Conservation (phyloP, 2,888 invertebrate genomes). For the Epinotia nisella region DNA sequence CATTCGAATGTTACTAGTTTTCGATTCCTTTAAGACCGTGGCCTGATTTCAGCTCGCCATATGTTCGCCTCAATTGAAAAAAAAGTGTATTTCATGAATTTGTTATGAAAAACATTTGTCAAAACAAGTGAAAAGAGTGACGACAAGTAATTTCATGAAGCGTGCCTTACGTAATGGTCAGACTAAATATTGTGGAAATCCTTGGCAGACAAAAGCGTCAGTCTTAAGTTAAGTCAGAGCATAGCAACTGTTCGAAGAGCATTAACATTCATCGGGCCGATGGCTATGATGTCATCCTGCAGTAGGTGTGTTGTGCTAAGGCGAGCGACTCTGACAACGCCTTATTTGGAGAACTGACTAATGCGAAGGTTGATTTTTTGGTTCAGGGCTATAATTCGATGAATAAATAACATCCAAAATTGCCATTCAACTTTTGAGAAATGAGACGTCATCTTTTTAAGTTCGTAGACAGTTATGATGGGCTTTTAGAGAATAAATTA, state of each 20-base stretch:
- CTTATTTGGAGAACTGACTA: conserved; percentile 79
- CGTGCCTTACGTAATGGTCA: conserved; percentile 56
- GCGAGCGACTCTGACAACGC: conserved; percentile 60
- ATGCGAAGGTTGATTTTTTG: conserved; percentile 65
- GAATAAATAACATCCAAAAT: conserved; percentile 49
- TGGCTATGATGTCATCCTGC: conserved; percentile 74
- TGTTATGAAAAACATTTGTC: conserved; percentile 9
- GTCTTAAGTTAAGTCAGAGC: conserved; percentile 47
- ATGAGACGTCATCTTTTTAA: conserved; percentile 8
- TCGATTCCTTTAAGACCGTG: conserved; percentile 63
- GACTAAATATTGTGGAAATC: conserved; percentile 52
- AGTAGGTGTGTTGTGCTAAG: conserved; percentile 66
- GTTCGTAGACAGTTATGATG: conserved; percentile 31
- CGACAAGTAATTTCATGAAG: conserved; percentile 13
- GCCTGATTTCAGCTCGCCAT: conserved; percentile 60
- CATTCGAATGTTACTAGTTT: conserved; percentile 62
- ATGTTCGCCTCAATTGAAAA: conserved; percentile 55
- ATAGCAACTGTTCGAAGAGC: conserved; percentile 62
- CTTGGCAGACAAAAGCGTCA: conserved; percentile 60
- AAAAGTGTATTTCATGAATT: conserved; percentile 3
- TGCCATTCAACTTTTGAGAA: conserved; percentile 21
- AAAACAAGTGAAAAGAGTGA: conserved; percentile 40
- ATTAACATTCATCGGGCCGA: conserved; percentile 73
- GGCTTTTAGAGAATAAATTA: conserved; percentile 16
- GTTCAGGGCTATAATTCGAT: conserved; percentile 65